phyloP scores from a whole-genome alignment of 2,113 vertebrate genomes.

The Hassar affinis region DNA sequence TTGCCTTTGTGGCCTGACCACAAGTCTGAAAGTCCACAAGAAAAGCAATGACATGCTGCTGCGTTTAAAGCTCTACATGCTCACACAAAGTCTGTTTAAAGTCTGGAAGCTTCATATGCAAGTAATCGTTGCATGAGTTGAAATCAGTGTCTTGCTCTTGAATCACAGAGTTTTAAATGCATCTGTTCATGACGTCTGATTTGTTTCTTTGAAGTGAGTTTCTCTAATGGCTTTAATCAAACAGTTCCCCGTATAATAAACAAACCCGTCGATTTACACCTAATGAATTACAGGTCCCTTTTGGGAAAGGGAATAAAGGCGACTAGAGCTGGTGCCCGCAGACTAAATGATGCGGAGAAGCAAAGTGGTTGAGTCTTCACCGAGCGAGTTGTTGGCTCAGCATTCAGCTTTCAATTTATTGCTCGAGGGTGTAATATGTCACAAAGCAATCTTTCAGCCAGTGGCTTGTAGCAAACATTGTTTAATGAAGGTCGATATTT shows the following conservation, averaged over 20 bases:
- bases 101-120: neutral
- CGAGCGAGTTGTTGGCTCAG: conserved; percentile 44
- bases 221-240: conserved; percentile 47
- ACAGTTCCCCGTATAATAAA: conserved; percentile 21
- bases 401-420: conserved; percentile 39
- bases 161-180: neutral
- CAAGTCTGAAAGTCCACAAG: neutral
- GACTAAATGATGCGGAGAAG: conserved; percentile 48
- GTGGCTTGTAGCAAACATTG: conserved; percentile 45
- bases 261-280: conserved; percentile 20
- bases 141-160: neutral
- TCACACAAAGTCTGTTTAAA: neutral
- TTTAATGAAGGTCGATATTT: conserved; percentile 52
- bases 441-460: conserved; percentile 54
- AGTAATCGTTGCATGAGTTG: neutral
- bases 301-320: conserved; percentile 23
- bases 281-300: conserved; percentile 50
- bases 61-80: neutral
- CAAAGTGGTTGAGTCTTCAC: conserved; percentile 27
- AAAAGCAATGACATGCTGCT: neutral
- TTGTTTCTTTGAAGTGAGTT: conserved; percentile 47
- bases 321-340: conserved; percentile 31
- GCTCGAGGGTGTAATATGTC: conserved; percentile 43
- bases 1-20: too few species aligned
- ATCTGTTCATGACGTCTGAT: neutral